Evolutionary conservation across 92 coral and sea anemone genomes (phyloP).

Genomic region (Actinostola sp.): DNA sequence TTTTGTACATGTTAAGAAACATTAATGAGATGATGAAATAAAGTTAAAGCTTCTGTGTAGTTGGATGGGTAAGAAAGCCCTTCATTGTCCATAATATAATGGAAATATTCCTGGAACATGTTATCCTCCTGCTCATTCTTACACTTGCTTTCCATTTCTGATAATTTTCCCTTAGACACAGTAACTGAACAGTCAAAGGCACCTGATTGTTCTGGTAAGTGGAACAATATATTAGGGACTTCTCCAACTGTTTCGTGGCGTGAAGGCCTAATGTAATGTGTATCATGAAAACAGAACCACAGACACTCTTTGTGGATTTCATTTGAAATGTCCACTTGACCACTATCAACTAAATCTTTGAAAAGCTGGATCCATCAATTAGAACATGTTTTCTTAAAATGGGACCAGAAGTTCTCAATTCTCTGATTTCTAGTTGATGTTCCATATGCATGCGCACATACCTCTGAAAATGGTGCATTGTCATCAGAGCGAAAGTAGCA

Average conservation of each 20-base stretch:
- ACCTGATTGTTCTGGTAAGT: constrained; percentile 62
- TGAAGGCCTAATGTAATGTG: constrained; percentile 58
- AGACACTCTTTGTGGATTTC: constrained; percentile 56
- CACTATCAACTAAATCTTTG: constrained; percentile 48
- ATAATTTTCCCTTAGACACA: constrained; percentile 26
- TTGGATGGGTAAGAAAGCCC: constrained; percentile 46
- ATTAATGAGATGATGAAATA: constrained; percentile 50
- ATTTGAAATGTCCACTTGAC: constrained; percentile 47
- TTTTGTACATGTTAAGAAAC: constrained; percentile 26
- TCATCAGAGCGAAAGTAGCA: constrained; percentile 27
- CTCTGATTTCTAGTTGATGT: constrained; percentile 57
- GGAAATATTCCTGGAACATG: constrained; percentile 60
- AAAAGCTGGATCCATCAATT: constrained; percentile 60
- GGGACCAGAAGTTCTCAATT: constrained; percentile 35
- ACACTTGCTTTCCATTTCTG: constrained; percentile 44
- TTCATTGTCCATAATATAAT: constrained; percentile 62
- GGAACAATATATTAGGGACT: constrained; percentile 59
- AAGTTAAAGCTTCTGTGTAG: constrained; percentile 50
- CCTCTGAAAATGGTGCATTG: constrained; percentile 49
- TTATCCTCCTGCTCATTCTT: constrained; percentile 42
- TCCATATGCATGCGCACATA: constrained; percentile 48
- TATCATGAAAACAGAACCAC: constrained; percentile 57
- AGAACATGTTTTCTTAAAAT: constrained; percentile 35
- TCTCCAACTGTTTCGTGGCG: constrained; percentile 56
- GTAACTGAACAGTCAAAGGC: constrained; percentile 39